Conservation (phyloP, 2,888 invertebrate species). For the Epinotia demarniana region DNA sequence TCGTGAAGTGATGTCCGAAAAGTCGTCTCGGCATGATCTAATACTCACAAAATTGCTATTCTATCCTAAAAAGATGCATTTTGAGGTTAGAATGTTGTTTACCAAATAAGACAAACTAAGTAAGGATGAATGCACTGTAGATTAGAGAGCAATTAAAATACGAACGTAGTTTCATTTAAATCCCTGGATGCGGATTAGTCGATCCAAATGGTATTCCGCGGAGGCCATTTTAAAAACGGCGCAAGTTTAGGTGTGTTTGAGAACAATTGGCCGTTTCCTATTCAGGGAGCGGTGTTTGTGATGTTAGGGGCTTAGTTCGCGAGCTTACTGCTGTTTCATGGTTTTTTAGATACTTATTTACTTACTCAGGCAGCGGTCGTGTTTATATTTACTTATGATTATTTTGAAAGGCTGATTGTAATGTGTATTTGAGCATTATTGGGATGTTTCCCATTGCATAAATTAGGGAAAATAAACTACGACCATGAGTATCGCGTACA, state of each 20-base stretch:
- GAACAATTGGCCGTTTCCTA: conserved; percentile 7
- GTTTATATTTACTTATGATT: no score
- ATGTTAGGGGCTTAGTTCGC: conserved; percentile 30
- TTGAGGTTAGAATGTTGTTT: no score
- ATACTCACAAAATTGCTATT: no score
- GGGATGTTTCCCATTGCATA: background rate
- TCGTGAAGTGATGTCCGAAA: no score
- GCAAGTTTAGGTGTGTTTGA: background rate
- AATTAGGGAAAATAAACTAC: background rate
- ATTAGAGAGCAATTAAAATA: conserved; percentile 39
- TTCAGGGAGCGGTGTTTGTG: conserved; percentile 12
- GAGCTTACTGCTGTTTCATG: conserved; percentile 17
- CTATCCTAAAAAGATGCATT: no score
- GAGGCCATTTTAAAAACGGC: conserved; percentile 12
- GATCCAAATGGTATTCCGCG: conserved; percentile 28
- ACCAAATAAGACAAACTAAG: no score
- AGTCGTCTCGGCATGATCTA: no score
- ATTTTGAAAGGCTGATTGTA: background rate
- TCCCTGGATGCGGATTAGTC: conserved; percentile 36
- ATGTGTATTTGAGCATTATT: background rate
- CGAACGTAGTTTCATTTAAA: conserved; percentile 36
- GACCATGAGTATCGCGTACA: conserved; percentile 3
- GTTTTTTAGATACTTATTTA: conserved; percentile 21
- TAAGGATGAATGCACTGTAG: no score
- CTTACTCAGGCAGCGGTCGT: background rate